Conservation (phyloP, 2,113 vertebrate species). For the Rousettus leschenaultii region DNA sequence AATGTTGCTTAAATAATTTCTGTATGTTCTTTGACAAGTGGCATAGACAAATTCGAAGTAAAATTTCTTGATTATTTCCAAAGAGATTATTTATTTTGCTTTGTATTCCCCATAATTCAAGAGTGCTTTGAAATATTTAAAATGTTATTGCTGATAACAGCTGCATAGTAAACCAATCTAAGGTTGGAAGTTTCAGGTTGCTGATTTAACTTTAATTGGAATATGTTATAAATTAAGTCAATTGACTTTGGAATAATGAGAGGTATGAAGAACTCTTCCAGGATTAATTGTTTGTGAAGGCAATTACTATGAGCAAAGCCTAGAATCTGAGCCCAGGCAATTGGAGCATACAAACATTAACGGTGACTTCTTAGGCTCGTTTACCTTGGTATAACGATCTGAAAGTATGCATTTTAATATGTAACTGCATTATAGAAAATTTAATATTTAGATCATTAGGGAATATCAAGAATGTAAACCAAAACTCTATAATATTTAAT, state of each 20-base stretch:
- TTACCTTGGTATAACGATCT: not conserved
- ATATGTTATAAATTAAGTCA: slow-evolving; percentile 18
- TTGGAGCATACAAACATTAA: not conserved
- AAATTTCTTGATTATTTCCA: not conserved
- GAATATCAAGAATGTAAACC: not conserved
- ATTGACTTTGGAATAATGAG: not conserved
- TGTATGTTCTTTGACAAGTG: not conserved
- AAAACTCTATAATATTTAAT: not conserved
- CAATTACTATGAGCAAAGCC: not conserved
- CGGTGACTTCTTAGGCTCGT: not conserved
- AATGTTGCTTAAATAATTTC: not conserved
- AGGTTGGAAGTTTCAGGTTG: not conserved
- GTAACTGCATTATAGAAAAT: not conserved
- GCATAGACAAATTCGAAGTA: not conserved
- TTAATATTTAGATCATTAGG: not conserved
- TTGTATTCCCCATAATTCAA: not conserved
- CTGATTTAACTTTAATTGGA: slow-evolving; percentile 18
- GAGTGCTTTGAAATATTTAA: not conserved
- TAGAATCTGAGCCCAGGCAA: not conserved
- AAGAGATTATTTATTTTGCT: not conserved
- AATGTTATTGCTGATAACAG: not conserved
- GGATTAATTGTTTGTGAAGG: not conserved
- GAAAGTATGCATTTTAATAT: not conserved
- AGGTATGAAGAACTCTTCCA: not conserved
- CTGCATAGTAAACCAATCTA: not conserved